Percentiles rank a stretch among this genome's conserved stretches.
Evolutionary conservation across 2,888 invertebrate genomes (phyloP).

Genomic region (Apamea sordens): DNA sequence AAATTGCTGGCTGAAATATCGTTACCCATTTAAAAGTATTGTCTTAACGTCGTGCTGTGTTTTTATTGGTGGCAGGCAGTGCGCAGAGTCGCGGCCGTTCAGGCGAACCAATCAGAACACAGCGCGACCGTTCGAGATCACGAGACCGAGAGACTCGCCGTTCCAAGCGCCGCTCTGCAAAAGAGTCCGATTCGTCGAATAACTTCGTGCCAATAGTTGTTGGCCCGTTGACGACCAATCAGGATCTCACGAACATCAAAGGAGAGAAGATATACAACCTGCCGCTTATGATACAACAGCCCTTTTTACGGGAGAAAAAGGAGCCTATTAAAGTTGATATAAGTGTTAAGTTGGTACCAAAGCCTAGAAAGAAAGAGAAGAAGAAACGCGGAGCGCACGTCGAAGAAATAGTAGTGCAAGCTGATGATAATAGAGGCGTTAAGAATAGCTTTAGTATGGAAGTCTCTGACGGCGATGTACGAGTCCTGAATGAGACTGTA

Average conservation of each 20-base stretch:
- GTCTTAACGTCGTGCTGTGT: conserved; percentile 90
- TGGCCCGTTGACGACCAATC: conserved; percentile 88
- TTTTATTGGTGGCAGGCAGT: conserved; percentile 90
- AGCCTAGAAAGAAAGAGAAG: conserved; percentile 87
- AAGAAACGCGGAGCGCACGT: conserved; percentile 80
- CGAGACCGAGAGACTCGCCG: conserved; percentile 83
- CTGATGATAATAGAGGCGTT: conserved; percentile 80
- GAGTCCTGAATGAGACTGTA: conserved; percentile 81
- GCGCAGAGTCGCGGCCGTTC: conserved; percentile 89
- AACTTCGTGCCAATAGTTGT: conserved; percentile 86
- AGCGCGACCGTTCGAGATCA: conserved; percentile 87
- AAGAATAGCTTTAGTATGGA: conserved; percentile 87
- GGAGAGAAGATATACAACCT: conserved; percentile 87
- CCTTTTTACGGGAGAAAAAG: conserved; percentile 91
- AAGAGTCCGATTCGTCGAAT: conserved; percentile 91
- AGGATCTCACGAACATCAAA: conserved; percentile 85
- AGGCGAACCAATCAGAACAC: conserved; percentile 91
- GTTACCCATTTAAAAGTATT: conserved; percentile 83
- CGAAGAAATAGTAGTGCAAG: conserved; percentile 75
- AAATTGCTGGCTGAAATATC: conserved; percentile 76
- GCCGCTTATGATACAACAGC: conserved; percentile 90
- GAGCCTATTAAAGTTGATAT: conserved; percentile 95
- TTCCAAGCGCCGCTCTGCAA: conserved; percentile 88
- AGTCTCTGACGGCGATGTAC: conserved; percentile 82
- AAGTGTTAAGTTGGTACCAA: conserved; percentile 93